Percentiles rank a stretch among this genome's conserved stretches.
Evolutionary conservation across 2,888 invertebrate genomes (phyloP).

Genomic region (Reticulitermes lucifugus): DNA sequence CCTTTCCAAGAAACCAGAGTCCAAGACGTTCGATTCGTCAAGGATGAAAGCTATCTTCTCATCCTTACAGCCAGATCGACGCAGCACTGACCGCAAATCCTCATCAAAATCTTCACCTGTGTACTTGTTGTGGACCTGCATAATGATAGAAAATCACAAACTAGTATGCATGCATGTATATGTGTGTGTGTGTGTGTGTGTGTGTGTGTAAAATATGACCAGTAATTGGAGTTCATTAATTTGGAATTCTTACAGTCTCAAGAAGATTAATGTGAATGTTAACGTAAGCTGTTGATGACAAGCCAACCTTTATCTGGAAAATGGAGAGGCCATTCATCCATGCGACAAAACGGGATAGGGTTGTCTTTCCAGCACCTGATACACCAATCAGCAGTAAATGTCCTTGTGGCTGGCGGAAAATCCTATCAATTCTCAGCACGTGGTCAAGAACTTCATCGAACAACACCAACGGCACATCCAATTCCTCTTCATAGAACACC

Average conservation of each 20-base stretch:
- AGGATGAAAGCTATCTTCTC: constrained; percentile 99
- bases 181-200: too few species aligned
- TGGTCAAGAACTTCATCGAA: constrained; percentile 99
- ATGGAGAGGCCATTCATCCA: constrained; percentile 99
- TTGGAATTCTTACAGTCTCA: too few species aligned
- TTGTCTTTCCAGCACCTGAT: constrained; percentile 99
- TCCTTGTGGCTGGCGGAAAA: constrained; percentile 99
- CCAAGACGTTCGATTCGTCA: constrained; percentile 98
- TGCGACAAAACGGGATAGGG: constrained; percentile 97
- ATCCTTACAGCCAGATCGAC: constrained; percentile 91
- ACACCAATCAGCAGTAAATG: constrained; percentile 98
- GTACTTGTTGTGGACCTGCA: constrained; percentile 96
- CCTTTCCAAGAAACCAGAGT: constrained; percentile 97
- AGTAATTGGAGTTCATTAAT: background rate
- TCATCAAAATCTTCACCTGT: constrained; percentile 99
- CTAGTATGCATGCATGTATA: background rate
- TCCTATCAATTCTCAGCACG: constrained; percentile 97
- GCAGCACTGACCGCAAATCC: constrained; percentile 89
- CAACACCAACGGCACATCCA: constrained; percentile 97
- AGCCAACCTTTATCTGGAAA: constrained; percentile 93
- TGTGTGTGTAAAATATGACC: background rate
- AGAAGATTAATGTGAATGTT: background rate
- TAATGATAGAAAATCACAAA: background rate
- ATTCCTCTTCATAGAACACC: constrained; percentile 99
- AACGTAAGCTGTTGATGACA: background rate